Base-by-base conservation (phyloP, 2,113 vertebrate species). In the Butorides virescens region DNA sequence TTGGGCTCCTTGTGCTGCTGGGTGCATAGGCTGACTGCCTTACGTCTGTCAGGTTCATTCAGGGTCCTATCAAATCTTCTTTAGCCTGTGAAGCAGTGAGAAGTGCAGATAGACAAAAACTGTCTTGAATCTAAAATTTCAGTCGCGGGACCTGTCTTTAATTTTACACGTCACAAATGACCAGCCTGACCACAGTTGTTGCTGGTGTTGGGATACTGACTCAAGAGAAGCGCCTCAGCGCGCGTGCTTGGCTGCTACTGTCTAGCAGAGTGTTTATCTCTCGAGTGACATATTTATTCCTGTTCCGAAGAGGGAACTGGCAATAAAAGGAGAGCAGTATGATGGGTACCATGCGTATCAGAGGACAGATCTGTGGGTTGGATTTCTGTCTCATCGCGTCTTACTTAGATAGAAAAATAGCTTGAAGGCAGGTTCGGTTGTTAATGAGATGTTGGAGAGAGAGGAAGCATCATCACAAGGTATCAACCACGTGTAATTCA, bases 331-430 rank as follows among this genome's bases (percentile, higher is more conserved):
- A 53, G 42, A 77, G 39, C 39, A 8, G 8, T 37, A 22, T 70
- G 68, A 44, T 50, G 42, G 36, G 10, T 73, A 5, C 73, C 30
- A 3, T 44, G 71, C 0, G 0, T 49, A 14, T 23, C 3, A 17
- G 37, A 73, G 55, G 66, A 26, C 56, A 63, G 68, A 55, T 78
- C 49, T 14, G 3, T 62, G 16, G 0, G 25, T 7, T n/a, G 56
- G 47, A 17, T 52, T 84, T 73, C 90, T 82, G 20, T 73, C 71
- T 82, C 37, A 22, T 12, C 3, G 0, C 44, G 11, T 46, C 56
- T 61, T 53, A 20, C 16, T 65, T 36, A 58, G 26, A 23, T 44
- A 55, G 59, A 52, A 79, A 53, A 68, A n/a, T 6, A 59, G n/a
- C 50, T 83, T 46, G 63, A 58, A 90, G 73, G 39, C 11, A 1